Base-by-base conservation (phyloP, 2,113 vertebrate genomes). In the Antechinus flavipes region DNA sequence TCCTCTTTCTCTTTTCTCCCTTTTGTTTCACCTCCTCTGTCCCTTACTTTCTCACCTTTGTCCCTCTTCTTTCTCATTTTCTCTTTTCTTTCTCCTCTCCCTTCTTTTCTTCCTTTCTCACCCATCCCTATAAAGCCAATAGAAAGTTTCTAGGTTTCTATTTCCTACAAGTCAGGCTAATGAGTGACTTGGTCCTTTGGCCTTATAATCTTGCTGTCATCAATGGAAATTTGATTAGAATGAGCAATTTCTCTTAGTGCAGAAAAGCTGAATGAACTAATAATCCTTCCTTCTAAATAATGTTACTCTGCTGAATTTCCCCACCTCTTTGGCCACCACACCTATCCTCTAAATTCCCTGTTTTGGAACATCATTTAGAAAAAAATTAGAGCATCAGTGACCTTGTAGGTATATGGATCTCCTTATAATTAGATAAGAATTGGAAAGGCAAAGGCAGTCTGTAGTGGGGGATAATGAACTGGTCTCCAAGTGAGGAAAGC, bases 141-240 rank as follows among this genome's bases (percentile, higher is more conserved):
- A 96, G 90, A 94, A 84, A 94, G 27, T 95, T 97, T 97, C 95
- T 91, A 93, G 93, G 95, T 95, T 91, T 27, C 91, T 94, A 93
- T 95, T 96, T 97, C 93, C 89, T 93, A 76, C 53, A 90, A 53
- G 47, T 55, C 96, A 95, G 95, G 96, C 95, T 93, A 96, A 95
- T 93, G 89, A 97, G 49, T 1, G 0, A 30, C 24, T 93, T 46
- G 89, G 91, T 97, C 95, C 95, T 96, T 94, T 91, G 68, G 91
- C 93, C 53, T 93, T 96, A 95, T 93, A 96, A 97, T 97, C 93
- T 96, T 94, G 95, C 93, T 97, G 90, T 97, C 53, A 94, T 95
- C 97, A 97, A 95, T 91, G 97, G 96, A 96, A 96, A 94, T 91
- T 97, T 95, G 94, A 97, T 97, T 97, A 96, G 95, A 94, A 93